These are phyloP conservation scores for Lepisosteus osseus DNA, from an alignment of 2,113 vertebrate genomes.

Conservation along the genomic window DNA sequence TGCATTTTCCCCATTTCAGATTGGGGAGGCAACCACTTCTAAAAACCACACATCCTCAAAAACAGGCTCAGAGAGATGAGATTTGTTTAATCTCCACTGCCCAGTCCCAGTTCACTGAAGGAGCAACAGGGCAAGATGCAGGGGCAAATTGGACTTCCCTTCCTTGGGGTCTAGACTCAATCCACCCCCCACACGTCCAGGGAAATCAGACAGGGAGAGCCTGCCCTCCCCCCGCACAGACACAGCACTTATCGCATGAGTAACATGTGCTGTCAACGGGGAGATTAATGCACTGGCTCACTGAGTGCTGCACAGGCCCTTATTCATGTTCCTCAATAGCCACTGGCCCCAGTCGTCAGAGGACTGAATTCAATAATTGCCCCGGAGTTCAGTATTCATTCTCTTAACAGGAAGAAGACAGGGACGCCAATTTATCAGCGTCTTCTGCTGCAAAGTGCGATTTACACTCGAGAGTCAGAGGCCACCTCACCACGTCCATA, in stretches of 20 bases:
- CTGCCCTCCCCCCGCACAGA: neutral
- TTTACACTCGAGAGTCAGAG: neutral
- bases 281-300: conserved; percentile 12
- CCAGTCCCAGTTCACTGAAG: neutral
- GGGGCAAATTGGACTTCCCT: neutral
- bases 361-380: neutral
- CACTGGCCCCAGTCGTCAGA: too few relatives aligned
- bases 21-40: neutral
- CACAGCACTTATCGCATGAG: conserved; percentile 6
- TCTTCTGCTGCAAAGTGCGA: neutral
- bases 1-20: too few relatives aligned
- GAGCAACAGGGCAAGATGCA: neutral
- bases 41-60: neutral
- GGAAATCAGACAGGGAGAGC: neutral
- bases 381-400: conserved; percentile 1
- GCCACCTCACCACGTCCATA: too few relatives aligned
- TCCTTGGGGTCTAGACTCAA: neutral
- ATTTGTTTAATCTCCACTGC: neutral
- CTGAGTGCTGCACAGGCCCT: neutral
- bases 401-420: neutral
- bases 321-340: neutral
- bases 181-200: neutral
- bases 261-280: neutral
- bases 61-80: neutral
- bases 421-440: conserved; percentile 7